Evolutionary conservation across 1,140 invertebrate genomes (phyloP).

Genomic region (Cepaea nemoralis): DNA sequence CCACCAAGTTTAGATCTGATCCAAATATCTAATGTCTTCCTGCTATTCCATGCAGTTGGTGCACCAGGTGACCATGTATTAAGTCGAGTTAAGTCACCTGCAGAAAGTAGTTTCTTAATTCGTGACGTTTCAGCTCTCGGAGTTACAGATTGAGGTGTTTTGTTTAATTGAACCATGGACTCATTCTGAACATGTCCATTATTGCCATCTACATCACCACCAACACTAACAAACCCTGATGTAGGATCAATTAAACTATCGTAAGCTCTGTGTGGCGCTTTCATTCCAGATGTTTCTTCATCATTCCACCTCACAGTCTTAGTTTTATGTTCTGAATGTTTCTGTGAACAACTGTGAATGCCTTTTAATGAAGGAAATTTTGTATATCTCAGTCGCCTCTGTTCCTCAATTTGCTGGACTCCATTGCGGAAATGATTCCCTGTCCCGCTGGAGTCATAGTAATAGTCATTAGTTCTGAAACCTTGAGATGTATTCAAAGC

Average conservation of each 20-base stretch:
- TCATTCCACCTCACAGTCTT: constrained; percentile 64
- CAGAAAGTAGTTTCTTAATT: constrained; percentile 55
- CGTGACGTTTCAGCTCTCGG: constrained; percentile 56
- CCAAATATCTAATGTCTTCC: constrained; percentile 61
- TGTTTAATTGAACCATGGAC: constrained; percentile 62
- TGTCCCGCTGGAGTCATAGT: too few species aligned
- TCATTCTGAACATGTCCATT: constrained; percentile 63
- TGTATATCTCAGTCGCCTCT: constrained; percentile 63
- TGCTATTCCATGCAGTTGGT: constrained; percentile 67
- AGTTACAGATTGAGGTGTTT: constrained; percentile 59
- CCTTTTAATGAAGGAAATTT: constrained; percentile 67
- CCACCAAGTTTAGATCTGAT: constrained; percentile 67
- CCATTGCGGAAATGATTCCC: too few species aligned
- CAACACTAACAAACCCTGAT: constrained; percentile 69
- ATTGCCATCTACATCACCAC: constrained; percentile 66
- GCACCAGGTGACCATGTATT: constrained; percentile 60
- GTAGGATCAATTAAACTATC: constrained; percentile 69
- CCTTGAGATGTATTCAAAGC: constrained; percentile 45
- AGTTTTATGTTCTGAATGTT: constrained; percentile 45
- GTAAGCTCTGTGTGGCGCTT: constrained; percentile 63
- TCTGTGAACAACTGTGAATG: constrained; percentile 59
- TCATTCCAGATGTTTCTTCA: constrained; percentile 59
- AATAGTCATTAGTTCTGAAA: constrained; percentile 48
- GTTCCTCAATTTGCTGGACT: constrained; percentile 61
- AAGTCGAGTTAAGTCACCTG: constrained; percentile 58